Evolutionary conservation across 2,888 invertebrate genomes (phyloP).

Genomic region (Drosophila austrosaltans): DNA sequence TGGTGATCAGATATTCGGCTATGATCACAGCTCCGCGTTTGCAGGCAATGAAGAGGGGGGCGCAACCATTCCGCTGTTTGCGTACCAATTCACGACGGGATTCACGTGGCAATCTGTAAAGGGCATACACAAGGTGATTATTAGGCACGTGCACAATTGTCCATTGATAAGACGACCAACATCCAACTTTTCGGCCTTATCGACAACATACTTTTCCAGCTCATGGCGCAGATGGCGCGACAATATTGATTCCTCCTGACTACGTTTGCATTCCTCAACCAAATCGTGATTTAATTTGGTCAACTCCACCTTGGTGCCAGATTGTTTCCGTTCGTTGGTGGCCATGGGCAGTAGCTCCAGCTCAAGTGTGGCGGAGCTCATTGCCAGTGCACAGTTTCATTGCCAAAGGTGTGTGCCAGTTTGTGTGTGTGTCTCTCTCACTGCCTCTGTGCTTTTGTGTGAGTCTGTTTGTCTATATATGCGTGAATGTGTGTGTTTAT

Average conservation of each 20-base stretch:
- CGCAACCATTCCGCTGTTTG: slow-evolving; percentile 89
- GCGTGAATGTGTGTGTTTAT: slow-evolving; percentile 1
- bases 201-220: slow-evolving; percentile 77
- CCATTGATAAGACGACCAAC: no score
- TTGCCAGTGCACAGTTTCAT: slow-evolving; percentile 67
- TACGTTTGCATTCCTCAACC: slow-evolving; percentile 81
- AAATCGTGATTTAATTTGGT: slow-evolving; percentile 79
- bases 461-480: slow-evolving; percentile 13
- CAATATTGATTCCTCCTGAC: slow-evolving; percentile 76
- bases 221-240: slow-evolving; percentile 79
- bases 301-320: slow-evolving; percentile 72
- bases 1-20: slow-evolving; percentile 92
- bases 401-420: slow-evolving; percentile 48
- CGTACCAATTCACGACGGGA: slow-evolving; percentile 88
- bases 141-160: not conserved
- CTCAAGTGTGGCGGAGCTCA: slow-evolving; percentile 64
- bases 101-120: slow-evolving; percentile 85
- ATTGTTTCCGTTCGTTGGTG: slow-evolving; percentile 66
- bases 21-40: slow-evolving; percentile 92
- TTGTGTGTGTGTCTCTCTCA: not conserved
- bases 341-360: slow-evolving; percentile 53
- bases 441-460: not conserved
- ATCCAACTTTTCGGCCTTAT: no score
- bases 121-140: not conserved
- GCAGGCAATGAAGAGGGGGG: slow-evolving; percentile 88